Conservation (phyloP, 2,888 invertebrate genomes). For the Ormyrus rosae region DNA sequence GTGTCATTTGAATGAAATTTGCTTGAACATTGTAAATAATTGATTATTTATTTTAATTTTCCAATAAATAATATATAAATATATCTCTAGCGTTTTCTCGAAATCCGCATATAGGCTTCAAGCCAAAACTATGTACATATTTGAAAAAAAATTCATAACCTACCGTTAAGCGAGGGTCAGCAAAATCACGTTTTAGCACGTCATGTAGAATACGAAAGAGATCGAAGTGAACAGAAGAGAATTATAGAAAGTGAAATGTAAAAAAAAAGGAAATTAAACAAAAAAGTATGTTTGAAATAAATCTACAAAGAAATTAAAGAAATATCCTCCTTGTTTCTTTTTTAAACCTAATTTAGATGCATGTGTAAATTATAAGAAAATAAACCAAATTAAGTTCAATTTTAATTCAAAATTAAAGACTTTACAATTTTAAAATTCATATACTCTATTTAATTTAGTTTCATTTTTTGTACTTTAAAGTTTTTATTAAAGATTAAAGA, state of each 20-base stretch:
- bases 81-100: slow-evolving; percentile 18
- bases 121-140: slow-evolving; percentile 48
- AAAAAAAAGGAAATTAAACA: slow-evolving; percentile 16
- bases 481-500: too few relatives aligned
- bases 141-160: slow-evolving; percentile 19
- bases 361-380: too few relatives aligned
- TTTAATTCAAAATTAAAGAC: too few relatives aligned
- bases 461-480: too few relatives aligned
- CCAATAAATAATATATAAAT: background rate
- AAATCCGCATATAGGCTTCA: slow-evolving; percentile 31
- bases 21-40: slow-evolving; percentile 44
- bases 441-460: too few relatives aligned
- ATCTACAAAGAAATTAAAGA: slow-evolving; percentile 11
- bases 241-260: slow-evolving; percentile 36
- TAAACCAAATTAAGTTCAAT: too few relatives aligned
- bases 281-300: slow-evolving; percentile 45
- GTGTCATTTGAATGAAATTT: slow-evolving; percentile 29
- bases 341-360: background rate
- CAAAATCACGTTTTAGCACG: slow-evolving; percentile 23
- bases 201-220: slow-evolving; percentile 34
- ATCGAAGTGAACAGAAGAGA: slow-evolving; percentile 5
- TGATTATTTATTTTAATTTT: slow-evolving; percentile 29
- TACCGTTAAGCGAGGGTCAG: slow-evolving; percentile 14
- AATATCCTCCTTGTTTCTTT: background rate
- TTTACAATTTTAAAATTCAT: too few relatives aligned